Evolutionary conservation across 2,888 invertebrate species (phyloP), one percentile per base, ranked within the genome.

Genomic region (Hydriomena furcata): DNA sequence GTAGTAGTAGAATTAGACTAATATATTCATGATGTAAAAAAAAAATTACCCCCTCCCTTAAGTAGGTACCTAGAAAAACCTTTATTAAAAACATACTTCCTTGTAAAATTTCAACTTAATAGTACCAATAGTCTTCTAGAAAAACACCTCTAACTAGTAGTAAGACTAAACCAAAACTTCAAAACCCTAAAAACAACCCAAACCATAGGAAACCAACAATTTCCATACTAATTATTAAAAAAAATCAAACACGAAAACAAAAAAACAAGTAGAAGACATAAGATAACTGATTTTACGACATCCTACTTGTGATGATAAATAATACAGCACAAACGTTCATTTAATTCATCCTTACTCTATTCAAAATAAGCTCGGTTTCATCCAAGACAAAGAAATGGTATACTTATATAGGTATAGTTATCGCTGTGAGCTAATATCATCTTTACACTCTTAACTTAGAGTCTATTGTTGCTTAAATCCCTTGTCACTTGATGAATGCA

Each of bases 301-400:
- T 17, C 24, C 24, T 24, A 37, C 31, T 45, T 45, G 17, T 12
- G 6, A 31, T 37, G 45, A 45, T 37, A 45, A 45, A 43, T 43
- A 27, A 43, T 43, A 28, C 36, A 36, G 35, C 45, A 23, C 17
- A 30, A 31, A 31, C 17, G 31, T 45, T 31, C 17, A 37, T 37
- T 45, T 37, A 12, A 28, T 44, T 44, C 28, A 25, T 34, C 10
- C 21, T 4, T 0, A 21, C 10, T 32, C 31, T n/a, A 17, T 31
- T 10, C 23, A 42, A 41, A 23, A 41, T 31, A 23, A 41, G 21
- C 7, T 23, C 12, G 13, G 25, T 10, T 25, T 34, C 6, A 13
- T 3, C 17, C 25, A 24, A 42, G 17, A 32, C 32, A 32, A 32
- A 32, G 32, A 32, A 42, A 40, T 11, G 3, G 4, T 2, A 1